Base-by-base conservation (phyloP, 2,113 vertebrate species). In the Hylia prasina region DNA sequence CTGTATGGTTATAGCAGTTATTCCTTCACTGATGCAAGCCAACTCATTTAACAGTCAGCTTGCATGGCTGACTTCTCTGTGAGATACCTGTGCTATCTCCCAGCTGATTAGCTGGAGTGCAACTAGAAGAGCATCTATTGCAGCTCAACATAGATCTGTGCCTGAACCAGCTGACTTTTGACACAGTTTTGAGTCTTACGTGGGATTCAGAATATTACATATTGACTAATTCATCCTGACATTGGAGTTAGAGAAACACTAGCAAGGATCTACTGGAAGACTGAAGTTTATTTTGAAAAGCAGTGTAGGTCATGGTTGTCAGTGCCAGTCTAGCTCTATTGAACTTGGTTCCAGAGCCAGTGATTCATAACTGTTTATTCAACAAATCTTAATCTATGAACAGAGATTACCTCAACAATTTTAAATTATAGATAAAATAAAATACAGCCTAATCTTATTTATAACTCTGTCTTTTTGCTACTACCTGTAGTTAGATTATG, bases 211-310 rank as follows among this genome's bases (percentile, higher is more conserved):
- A 53, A 11, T 82, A 68, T 54, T 44, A 64, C 24, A 58, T 50
- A 35, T 16, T 91, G 51, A 78, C 14, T 89, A 91, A 78, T 87
- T 78, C 14, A 82, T 51, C 33, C 10, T 0, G 2, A 78, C 61
- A 68, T 10, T 40, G 37, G 27, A 44, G 45, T 69, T 80, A 58
- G 56, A 73, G 72, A 83, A 84, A 80, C 47, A 50, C 24, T 66
- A 89, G 27, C 7, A 68, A 82, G 31, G 42, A 94, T 70, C 80
- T 87, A 70, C 60, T 66, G 54, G 60, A 93, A 92, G 73, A 33
- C 33, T 60, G 27, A 80, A 90, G 75, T 87, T 93, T 94, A 75
- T 87, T 95, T 94, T 93, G 51, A 93, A 91, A 94, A 87, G 44
- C 56, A 79, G 30, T 2, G 5, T 16, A 75, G 33, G 61, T 82